phyloP scores from a whole-genome alignment of 1,140 invertebrate species.

The Magallana ariakensis region DNA sequence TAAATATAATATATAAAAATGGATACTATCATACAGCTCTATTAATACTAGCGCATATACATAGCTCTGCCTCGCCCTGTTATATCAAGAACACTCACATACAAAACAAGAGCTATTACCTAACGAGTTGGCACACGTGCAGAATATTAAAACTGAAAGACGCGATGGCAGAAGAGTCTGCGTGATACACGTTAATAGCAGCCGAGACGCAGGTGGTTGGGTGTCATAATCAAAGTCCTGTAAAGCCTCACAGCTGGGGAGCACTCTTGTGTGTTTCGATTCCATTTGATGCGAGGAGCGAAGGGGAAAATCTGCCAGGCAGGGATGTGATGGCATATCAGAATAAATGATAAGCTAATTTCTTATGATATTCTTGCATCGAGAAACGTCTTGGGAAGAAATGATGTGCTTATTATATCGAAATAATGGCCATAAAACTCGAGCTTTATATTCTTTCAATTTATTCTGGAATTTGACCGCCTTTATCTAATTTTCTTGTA shows the following conservation, averaged over 20 bases:
- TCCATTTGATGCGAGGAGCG: constrained; percentile 2
- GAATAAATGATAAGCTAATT: constrained; percentile 34
- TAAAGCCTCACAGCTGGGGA: background rate
- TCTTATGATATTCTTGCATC: background rate
- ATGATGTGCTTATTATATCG: background rate
- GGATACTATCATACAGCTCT: too few species aligned
- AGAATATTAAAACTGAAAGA: constrained; percentile 20
- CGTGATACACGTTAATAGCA: background rate
- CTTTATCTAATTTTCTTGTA: background rate
- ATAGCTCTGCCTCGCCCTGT: background rate
- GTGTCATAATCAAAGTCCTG: background rate
- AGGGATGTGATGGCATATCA: background rate
- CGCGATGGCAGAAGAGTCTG: background rate
- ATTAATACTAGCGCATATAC: too few species aligned
- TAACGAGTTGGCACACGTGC: constrained; percentile 10
- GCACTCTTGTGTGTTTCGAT: constrained; percentile 27
- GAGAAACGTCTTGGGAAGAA: background rate
- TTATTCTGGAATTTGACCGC: background rate
- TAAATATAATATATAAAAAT: too few species aligned
- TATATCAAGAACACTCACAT: background rate
- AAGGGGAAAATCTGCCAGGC: background rate
- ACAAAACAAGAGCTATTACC: background rate
- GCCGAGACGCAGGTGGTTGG: background rate
- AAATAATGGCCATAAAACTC: constrained; percentile 9
- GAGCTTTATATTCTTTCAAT: background rate